phyloP scores from a whole-genome alignment of 2,888 invertebrate species.

The Rhabditophanes sp. region DNA sequence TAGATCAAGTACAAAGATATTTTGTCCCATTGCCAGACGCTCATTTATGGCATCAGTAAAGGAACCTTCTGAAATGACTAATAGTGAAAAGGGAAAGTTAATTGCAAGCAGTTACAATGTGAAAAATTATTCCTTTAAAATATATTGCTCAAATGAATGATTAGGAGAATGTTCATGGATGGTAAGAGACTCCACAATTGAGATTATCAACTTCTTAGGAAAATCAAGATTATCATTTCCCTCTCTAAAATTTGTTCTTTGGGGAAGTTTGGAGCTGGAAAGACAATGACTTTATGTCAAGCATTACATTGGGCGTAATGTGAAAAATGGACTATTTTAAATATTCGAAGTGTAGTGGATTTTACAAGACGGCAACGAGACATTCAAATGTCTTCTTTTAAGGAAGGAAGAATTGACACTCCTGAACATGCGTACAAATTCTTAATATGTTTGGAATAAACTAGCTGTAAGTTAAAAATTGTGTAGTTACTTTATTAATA shows the following conservation, averaged over 20 bases:
- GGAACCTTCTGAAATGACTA: no score
- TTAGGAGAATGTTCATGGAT: no score
- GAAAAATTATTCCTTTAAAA: no score
- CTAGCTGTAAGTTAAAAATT: constrained; percentile 6
- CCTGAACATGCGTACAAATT: constrained; percentile 71
- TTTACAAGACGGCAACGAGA: no score
- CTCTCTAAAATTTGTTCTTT: constrained; percentile 27
- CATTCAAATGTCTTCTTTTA: constrained; percentile 56
- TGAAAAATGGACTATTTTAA: constrained; percentile 25
- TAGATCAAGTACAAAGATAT: no score
- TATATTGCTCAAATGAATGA: no score
- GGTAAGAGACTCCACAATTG: no score
- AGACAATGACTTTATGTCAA: constrained; percentile 33
- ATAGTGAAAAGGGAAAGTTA: no score
- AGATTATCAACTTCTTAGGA: constrained; percentile 20
- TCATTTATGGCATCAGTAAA: no score
- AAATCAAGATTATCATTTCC: constrained; percentile 18
- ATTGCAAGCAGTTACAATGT: no score
- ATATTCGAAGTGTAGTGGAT: constrained; percentile 20
- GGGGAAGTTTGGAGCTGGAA: constrained; percentile 42
- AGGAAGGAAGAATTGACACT: constrained; percentile 62
- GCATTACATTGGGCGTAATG: constrained; percentile 23
- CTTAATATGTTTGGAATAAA: constrained; percentile 50
- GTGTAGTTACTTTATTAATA: no score
- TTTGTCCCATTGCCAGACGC: no score